Evolutionary conservation across 2,797 vertebrate species (phyloP), one percentile per base, ranked within the genome.

Genomic region (Diceros bicornis): DNA sequence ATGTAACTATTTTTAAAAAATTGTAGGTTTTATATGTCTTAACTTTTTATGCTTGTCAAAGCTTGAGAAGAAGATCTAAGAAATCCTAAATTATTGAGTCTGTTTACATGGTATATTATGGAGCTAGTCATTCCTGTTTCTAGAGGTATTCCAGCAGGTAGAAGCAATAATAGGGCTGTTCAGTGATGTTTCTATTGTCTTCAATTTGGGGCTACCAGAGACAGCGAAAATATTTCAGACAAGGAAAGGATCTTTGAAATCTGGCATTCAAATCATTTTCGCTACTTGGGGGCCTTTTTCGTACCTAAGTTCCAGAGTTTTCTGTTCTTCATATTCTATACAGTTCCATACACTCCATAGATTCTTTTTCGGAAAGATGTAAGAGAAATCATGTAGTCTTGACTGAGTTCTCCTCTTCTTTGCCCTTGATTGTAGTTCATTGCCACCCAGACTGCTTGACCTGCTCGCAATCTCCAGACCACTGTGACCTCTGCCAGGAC

Each of bases 391-490:
- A 0, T 23, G 2, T 16, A 37, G 7, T 34, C 82, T 83, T 88
- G 25, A 75, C 83, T 92, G 52, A 95, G 10, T 81, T 85, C 77
- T 78, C 66, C 52, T 83, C 41, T 23, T 93, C 50, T 96, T 93
- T 97, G 81, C 32, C 78, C 91, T 96, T 83, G 7, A 47, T 97
- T 97, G 27, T 98, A 99, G 99, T 98, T 62, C 98, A 71, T 72
- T 99, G 99, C 98, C 99, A 99, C 47, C 84, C 98, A 0, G 99
- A 99, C 98, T 99, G 99, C 81, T 95, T 99, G 98, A 99, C 99
- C 12, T 99, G 99, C 97, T 99, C 98, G 6, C 99, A 94, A n/a
- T 98, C 98, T 55, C 98, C 99, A 0, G 99, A 99, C 77, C 98
- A 64, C 94, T 99, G 99, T 90, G 98, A 99, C 18, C 98, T 99